Evolutionary conservation across 92 coral and sea anemone species (phyloP).

Genomic region (Umimayanthus chanpuru): DNA sequence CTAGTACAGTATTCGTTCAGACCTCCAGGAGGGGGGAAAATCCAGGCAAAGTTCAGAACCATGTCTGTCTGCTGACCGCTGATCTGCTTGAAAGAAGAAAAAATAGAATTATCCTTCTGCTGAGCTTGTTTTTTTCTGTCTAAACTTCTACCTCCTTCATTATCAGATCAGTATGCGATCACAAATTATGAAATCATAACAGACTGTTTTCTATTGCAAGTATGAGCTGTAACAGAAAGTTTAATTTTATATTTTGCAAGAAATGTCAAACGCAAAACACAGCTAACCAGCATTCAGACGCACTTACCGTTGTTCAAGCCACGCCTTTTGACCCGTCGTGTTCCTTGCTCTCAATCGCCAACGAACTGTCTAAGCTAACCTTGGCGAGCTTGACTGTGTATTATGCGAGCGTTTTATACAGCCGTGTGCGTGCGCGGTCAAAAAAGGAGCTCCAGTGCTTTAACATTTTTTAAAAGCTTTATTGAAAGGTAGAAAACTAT

Average conservation of each 20-base stretch:
- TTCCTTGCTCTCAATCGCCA: background rate
- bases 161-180: background rate
- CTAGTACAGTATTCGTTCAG: too few species aligned
- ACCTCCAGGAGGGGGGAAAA: too few species aligned
- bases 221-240: background rate
- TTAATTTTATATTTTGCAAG: too few species aligned
- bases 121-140: background rate
- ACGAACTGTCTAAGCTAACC: background rate
- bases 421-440: background rate
- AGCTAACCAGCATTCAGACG: too few species aligned
- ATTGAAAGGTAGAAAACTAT: background rate
- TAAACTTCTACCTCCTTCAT: background rate
- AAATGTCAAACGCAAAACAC: too few species aligned
- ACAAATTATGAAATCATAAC: background rate
- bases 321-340: background rate
- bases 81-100: conserved; percentile 38
- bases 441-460: background rate
- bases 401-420: background rate
- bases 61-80: conserved; percentile 43
- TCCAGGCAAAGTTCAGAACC: conserved; percentile 3
- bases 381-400: background rate
- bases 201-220: too few species aligned
- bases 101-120: conserved; percentile 12
- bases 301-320: background rate
- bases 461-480: too few species aligned